A percentile compares a stretch with the other conserved stretches of the same genome.
Conservation (phyloP, 2,888 invertebrate genomes). For the Hoplodrina ambigua region DNA sequence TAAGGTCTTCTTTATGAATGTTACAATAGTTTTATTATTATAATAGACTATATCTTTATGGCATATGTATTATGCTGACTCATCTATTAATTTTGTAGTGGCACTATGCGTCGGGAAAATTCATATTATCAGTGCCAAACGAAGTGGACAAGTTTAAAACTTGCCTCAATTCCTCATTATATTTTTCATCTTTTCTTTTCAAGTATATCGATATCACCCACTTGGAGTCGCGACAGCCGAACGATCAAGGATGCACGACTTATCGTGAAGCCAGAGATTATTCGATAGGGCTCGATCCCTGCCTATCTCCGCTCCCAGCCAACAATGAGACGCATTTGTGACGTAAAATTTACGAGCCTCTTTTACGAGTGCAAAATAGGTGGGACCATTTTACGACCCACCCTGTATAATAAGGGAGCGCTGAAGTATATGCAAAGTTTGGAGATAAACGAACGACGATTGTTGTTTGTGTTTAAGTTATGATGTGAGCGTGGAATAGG, state of each 20-base stretch:
- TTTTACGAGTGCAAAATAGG: constrained; percentile 89
- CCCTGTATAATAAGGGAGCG: constrained; percentile 82
- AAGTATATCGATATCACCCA: constrained; percentile 39
- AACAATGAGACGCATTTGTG: constrained; percentile 86
- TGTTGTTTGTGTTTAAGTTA: constrained; percentile 25
- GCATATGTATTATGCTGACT: not conserved
- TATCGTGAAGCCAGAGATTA: constrained; percentile 77
- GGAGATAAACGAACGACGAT: constrained; percentile 44
- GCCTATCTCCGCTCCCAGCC: constrained; percentile 75
- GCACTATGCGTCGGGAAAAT: not conserved
- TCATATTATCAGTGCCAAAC: too few relatives aligned
- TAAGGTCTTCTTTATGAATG: not conserved
- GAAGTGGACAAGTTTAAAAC: not conserved
- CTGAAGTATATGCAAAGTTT: constrained; percentile 63
- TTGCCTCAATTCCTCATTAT: not conserved
- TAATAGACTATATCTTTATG: not conserved
- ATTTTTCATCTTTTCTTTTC: not conserved
- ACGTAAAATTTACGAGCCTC: constrained; percentile 86
- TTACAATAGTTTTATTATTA: constrained; percentile 1
- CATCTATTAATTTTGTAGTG: not conserved
- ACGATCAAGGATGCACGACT: constrained; percentile 64
- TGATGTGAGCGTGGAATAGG: not conserved
- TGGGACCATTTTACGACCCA: constrained; percentile 84
- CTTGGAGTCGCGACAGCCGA: constrained; percentile 33
- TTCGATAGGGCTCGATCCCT: constrained; percentile 65